Conservation (phyloP, 2,797 vertebrate species). For the Acanthurus lineatus region DNA sequence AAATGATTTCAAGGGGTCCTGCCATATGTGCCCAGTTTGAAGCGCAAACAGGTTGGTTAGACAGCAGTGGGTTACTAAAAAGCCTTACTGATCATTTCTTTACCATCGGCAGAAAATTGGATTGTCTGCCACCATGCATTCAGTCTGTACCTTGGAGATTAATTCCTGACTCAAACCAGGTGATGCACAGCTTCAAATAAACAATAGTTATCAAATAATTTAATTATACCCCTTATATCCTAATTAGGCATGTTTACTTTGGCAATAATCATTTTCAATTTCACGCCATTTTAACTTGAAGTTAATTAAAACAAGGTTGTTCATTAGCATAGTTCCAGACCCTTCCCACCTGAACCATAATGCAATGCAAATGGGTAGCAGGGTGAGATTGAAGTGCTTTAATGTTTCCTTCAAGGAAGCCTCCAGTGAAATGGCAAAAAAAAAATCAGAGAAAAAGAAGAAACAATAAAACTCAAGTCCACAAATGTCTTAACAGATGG, state of each 20-base stretch:
- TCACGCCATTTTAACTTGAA: slow-evolving; percentile 89
- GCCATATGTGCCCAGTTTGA: no score
- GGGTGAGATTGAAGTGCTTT: slow-evolving; percentile 63
- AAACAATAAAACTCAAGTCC: slow-evolving; percentile 49
- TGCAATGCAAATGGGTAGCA: slow-evolving; percentile 77
- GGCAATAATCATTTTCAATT: slow-evolving; percentile 89
- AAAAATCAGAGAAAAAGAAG: slow-evolving; percentile 26
- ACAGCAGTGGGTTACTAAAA: slow-evolving; percentile 8
- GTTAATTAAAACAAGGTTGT: slow-evolving; percentile 89
- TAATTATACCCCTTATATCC: slow-evolving; percentile 83
- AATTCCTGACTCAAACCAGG: slow-evolving; percentile 72
- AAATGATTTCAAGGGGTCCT: no score
- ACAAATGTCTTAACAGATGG: slow-evolving; percentile 36
- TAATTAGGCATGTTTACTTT: slow-evolving; percentile 88
- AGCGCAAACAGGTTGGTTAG: no score
- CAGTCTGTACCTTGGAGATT: slow-evolving; percentile 57
- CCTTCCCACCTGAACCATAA: slow-evolving; percentile 79
- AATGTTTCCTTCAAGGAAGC: slow-evolving; percentile 63
- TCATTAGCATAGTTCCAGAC: slow-evolving; percentile 83
- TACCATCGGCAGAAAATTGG: slow-evolving; percentile 41
- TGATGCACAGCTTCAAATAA: slow-evolving; percentile 81
- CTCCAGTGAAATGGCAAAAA: slow-evolving; percentile 52
- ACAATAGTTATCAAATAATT: slow-evolving; percentile 86
- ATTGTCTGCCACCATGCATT: slow-evolving; percentile 46
- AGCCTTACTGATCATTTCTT: slow-evolving; percentile 40